These are phyloP conservation scores for Oncorhynchus tshawytscha DNA, from an alignment of 2,113 vertebrate genomes.

Conservation along the genomic window DNA sequence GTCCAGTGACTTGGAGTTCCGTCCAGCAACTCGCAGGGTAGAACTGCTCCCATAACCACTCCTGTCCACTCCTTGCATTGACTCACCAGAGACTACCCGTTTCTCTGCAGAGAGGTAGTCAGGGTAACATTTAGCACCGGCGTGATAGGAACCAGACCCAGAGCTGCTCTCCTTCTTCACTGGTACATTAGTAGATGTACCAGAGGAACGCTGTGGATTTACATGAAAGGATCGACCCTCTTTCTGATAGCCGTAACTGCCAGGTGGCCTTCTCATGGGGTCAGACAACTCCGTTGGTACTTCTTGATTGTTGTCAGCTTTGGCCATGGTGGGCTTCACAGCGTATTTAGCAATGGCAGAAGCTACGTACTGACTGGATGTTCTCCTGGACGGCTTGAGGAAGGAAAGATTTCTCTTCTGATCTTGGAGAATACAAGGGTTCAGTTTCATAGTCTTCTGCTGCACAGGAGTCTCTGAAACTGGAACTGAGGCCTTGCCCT, in stretches of 20 bases:
- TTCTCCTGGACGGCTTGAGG: slow-evolving; percentile 82
- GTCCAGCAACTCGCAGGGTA: slow-evolving; percentile 25
- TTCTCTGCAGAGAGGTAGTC: slow-evolving; percentile 37
- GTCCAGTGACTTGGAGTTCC: slow-evolving; percentile 31
- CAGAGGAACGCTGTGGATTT: slow-evolving; percentile 40
- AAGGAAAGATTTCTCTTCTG: slow-evolving; percentile 73
- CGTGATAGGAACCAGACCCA: slow-evolving; percentile 17
- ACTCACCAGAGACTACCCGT: slow-evolving; percentile 27
- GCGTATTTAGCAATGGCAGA: slow-evolving; percentile 83
- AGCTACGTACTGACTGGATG: slow-evolving; percentile 91
- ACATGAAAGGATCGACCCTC: slow-evolving; percentile 40
- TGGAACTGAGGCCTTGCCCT: slow-evolving; percentile 44
- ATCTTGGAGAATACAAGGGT: slow-evolving; percentile 20
- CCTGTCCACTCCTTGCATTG: slow-evolving; percentile 12
- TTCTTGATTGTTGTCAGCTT: slow-evolving; percentile 30
- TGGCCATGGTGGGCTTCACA: slow-evolving; percentile 38
- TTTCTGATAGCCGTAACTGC: slow-evolving; percentile 39
- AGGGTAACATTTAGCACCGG: slow-evolving; percentile 43
- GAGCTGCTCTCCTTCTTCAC: slow-evolving; percentile 40
- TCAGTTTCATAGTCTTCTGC: slow-evolving; percentile 43
- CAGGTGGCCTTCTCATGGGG: slow-evolving; percentile 20
- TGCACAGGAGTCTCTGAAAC: not conserved
- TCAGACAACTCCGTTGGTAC: slow-evolving; percentile 32
- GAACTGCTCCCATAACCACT: slow-evolving; percentile 17
- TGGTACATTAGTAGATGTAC: slow-evolving; percentile 7